Conservation (phyloP, 64 coral and sea anemone genomes). For the Astreopora myriophthalma region DNA sequence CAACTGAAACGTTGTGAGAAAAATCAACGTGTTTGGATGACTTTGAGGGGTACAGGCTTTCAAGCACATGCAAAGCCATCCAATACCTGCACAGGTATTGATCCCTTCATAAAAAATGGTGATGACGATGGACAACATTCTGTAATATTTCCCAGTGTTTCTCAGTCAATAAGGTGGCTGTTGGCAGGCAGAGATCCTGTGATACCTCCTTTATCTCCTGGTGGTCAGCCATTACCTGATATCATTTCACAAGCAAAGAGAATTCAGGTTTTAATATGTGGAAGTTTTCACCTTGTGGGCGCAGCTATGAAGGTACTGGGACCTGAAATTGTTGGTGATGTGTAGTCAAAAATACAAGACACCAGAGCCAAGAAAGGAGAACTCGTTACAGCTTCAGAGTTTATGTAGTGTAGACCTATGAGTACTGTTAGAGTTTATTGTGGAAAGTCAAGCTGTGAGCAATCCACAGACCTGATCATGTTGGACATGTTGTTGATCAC, state of each 20-base stretch:
- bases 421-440: no score
- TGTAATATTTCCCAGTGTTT: conserved; percentile 82
- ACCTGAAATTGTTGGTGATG: conserved; percentile 77
- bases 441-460: no score
- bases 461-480: no score
- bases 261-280: conserved; percentile 85
- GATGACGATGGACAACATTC: conserved; percentile 82
- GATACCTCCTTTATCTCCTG: conserved; percentile 46
- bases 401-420: no score
- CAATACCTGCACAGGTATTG: not conserved
- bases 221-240: conserved; percentile 66
- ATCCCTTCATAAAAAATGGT: conserved; percentile 85
- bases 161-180: conserved; percentile 88
- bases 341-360: not conserved
- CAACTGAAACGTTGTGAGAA: conserved; percentile 77
- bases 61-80: conserved; percentile 56
- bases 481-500: no score
- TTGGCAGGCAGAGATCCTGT: conserved; percentile 71
- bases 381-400: no score
- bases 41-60: conserved; percentile 85
- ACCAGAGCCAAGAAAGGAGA: no score
- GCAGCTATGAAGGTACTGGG: conserved; percentile 92
- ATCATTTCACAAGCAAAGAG: conserved; percentile 71
- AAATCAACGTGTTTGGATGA: conserved; percentile 94
- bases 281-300: conserved; percentile 96